phyloP scores from a whole-genome alignment of 2,113 vertebrate genomes.

The Daphoenositta chrysoptera region DNA sequence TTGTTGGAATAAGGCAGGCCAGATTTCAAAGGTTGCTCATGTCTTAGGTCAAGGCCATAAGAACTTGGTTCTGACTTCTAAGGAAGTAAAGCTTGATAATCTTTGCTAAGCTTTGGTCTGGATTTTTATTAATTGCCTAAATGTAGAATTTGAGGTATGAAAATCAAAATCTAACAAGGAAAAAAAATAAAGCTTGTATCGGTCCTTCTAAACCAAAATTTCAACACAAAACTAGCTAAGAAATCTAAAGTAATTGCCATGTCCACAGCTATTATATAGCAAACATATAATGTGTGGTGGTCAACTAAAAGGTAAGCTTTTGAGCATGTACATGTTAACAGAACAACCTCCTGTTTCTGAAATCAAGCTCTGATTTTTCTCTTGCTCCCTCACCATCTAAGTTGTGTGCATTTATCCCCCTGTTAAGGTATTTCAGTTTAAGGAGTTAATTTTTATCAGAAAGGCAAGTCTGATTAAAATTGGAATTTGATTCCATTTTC shows the following conservation, averaged over 20 bases:
- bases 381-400: background rate
- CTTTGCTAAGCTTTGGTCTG: background rate
- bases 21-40: background rate
- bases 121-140: background rate
- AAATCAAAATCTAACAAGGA: background rate
- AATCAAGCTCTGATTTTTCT: background rate
- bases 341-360: background rate
- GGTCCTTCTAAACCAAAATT: background rate
- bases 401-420: background rate
- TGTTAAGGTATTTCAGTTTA: background rate
- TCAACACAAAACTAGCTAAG: background rate
- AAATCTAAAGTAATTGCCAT: background rate
- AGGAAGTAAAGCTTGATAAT: background rate
- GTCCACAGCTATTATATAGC: background rate
- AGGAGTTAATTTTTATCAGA: background rate
- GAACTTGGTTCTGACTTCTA: background rate
- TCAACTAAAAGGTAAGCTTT: background rate
- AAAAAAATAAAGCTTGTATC: background rate
- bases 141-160: background rate
- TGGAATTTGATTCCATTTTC: background rate
- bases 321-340: background rate
- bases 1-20: background rate
- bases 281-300: background rate
- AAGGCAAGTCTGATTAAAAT: background rate
- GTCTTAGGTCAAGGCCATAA: background rate